Evolutionary conservation across 64 coral and sea anemone genomes (phyloP).

Genomic region (Actinia equina): DNA sequence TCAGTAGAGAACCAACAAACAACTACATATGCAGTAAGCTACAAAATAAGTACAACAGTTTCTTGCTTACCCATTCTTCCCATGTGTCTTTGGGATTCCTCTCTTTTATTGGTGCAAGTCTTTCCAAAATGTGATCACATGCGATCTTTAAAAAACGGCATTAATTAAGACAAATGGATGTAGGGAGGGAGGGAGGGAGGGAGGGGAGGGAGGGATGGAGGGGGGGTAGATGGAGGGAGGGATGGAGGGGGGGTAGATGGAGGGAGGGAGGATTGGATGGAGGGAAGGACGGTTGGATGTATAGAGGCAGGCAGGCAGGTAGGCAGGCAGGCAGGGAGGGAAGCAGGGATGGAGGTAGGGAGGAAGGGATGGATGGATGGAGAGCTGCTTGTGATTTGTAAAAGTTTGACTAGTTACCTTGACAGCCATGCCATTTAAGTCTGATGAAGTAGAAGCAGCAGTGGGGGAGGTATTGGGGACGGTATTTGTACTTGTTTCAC

Average conservation of each 20-base stretch:
- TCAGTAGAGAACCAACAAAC: no score
- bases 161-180: background rate
- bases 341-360: no score
- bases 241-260: no score
- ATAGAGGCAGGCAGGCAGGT: no score
- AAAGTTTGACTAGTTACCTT: slow-evolving; percentile 32
- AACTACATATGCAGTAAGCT: no score
- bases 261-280: no score
- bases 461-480: slow-evolving; percentile 78
- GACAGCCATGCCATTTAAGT: slow-evolving; percentile 91
- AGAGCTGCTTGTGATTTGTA: background rate
- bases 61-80: slow-evolving; percentile 80
- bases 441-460: slow-evolving; percentile 65
- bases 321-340: no score
- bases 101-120: slow-evolving; percentile 62
- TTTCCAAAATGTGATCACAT: slow-evolving; percentile 56
- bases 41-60: background rate
- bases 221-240: no score
- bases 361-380: no score
- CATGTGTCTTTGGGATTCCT: slow-evolving; percentile 78
- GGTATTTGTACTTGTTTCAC: slow-evolving; percentile 63
- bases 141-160: slow-evolving; percentile 58
- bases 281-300: no score
- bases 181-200: no score
- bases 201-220: no score